Percentiles rank a stretch among this genome's conserved stretches.
Evolutionary conservation across 2,797 vertebrate species (phyloP).

Genomic region (Threskiornis aethiopicus): DNA sequence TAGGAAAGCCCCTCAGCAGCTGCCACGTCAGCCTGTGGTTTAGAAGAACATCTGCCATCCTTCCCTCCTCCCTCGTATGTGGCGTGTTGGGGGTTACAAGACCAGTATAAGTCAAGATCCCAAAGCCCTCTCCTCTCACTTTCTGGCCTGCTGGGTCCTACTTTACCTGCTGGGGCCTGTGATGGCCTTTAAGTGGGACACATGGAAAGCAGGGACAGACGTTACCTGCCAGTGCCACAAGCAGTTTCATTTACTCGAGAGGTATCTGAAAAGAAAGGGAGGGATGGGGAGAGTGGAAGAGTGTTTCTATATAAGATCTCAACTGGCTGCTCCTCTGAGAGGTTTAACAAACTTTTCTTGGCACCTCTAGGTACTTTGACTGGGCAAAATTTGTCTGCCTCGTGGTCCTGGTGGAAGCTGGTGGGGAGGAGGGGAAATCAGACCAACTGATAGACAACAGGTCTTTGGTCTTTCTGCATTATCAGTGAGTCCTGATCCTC

Average conservation of each 20-base stretch:
- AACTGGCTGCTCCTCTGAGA: neutral
- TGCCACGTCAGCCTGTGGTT: neutral
- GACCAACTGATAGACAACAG: accelerated
- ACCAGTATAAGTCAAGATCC: neutral
- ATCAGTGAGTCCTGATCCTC: neutral
- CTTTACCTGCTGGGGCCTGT: neutral
- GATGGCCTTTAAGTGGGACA: neutral
- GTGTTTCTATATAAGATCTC: neutral
- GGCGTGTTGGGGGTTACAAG: neutral
- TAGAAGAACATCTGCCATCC: neutral
- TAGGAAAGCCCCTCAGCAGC: neutral
- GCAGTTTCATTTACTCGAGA: neutral
- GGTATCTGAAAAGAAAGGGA: neutral
- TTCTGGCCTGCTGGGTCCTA: neutral
- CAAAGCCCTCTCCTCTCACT: neutral
- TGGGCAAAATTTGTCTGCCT: neutral
- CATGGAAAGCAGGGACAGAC: neutral
- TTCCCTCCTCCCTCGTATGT: neutral
- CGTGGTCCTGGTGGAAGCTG: neutral
- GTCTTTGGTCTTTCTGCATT: neutral
- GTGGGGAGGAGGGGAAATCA: neutral
- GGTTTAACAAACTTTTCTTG: neutral
- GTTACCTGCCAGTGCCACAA: neutral
- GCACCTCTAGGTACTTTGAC: neutral
- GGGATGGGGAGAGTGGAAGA: neutral